Conservation (phyloP, 2,888 invertebrate genomes). For the Lomographa bimaculata region DNA sequence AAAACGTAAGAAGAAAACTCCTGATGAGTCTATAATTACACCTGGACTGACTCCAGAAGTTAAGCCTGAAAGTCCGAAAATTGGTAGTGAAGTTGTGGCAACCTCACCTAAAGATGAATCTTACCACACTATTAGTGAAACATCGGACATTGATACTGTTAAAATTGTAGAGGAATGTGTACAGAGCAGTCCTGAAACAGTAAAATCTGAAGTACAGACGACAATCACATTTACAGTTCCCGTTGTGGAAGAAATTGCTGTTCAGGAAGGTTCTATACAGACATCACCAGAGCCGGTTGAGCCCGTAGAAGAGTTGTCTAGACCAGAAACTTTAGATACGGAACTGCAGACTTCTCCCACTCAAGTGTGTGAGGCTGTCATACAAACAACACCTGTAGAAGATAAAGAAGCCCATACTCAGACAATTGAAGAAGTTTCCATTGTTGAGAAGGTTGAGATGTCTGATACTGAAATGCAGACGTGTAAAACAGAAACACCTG, state of each 20-base stretch:
- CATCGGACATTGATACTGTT: constrained; percentile 83
- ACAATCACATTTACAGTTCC: constrained; percentile 83
- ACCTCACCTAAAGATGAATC: constrained; percentile 83
- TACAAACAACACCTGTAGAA: constrained; percentile 85
- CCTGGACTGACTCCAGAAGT: constrained; percentile 39
- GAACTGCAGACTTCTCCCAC: constrained; percentile 83
- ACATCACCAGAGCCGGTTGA: constrained; percentile 83
- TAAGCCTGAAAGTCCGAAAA: constrained; percentile 70
- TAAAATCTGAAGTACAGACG: constrained; percentile 73
- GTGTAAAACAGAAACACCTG: constrained; percentile 63
- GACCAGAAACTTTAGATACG: constrained; percentile 60
- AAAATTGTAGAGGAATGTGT: constrained; percentile 87
- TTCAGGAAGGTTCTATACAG: constrained; percentile 82
- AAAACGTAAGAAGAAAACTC: constrained; percentile 76
- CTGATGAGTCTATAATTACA: constrained; percentile 45
- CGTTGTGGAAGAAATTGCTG: constrained; percentile 83
- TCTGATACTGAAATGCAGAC: constrained; percentile 72
- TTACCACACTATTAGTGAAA: constrained; percentile 83
- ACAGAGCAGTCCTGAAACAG: constrained; percentile 74
- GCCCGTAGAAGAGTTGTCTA: constrained; percentile 49
- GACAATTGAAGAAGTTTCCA: constrained; percentile 59
- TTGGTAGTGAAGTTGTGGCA: constrained; percentile 73
- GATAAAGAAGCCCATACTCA: constrained; percentile 69
- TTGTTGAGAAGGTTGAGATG: constrained; percentile 65
- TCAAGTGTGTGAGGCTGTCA: constrained; percentile 69